phyloP scores from a whole-genome alignment of 2,797 vertebrate species.

The Huso huso region DNA sequence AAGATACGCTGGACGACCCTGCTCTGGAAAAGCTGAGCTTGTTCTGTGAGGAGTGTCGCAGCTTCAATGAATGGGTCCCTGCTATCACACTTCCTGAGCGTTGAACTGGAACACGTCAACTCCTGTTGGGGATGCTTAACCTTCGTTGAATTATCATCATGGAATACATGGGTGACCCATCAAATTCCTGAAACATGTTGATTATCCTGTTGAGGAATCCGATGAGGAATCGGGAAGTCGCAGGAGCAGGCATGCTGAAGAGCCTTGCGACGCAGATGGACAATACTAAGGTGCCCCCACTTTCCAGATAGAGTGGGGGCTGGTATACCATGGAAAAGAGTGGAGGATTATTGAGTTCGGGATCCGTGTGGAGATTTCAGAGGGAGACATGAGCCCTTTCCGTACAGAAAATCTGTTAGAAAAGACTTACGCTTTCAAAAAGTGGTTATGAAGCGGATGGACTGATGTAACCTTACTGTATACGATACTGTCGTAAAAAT shows the following conservation, averaged over 20 bases:
- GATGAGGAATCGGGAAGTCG: slow-evolving; percentile 40
- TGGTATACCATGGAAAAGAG: slow-evolving; percentile 23
- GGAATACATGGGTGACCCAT: slow-evolving; percentile 50
- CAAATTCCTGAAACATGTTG: slow-evolving; percentile 69
- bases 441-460: too few relatives aligned
- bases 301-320: slow-evolving; percentile 64
- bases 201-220: slow-evolving; percentile 70
- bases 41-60: slow-evolving; percentile 24
- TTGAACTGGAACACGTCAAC: slow-evolving; percentile 38
- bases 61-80: slow-evolving; percentile 86
- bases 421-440: too few relatives aligned
- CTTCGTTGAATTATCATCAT: slow-evolving; percentile 63
- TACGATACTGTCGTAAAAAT: too few relatives aligned
- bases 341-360: too few relatives aligned
- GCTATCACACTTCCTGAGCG: slow-evolving; percentile 77
- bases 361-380: too few relatives aligned
- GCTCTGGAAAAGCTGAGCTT: too few relatives aligned
- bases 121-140: slow-evolving; percentile 42
- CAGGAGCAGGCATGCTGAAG: slow-evolving; percentile 38
- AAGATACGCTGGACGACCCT: too few relatives aligned
- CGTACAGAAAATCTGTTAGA: too few relatives aligned
- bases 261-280: slow-evolving; percentile 46
- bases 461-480: too few relatives aligned
- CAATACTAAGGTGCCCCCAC: slow-evolving; percentile 57
- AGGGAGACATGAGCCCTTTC: too few relatives aligned